Base-by-base conservation (phyloP, 2,113 vertebrate genomes). In the Odontesthes bonariensis region DNA sequence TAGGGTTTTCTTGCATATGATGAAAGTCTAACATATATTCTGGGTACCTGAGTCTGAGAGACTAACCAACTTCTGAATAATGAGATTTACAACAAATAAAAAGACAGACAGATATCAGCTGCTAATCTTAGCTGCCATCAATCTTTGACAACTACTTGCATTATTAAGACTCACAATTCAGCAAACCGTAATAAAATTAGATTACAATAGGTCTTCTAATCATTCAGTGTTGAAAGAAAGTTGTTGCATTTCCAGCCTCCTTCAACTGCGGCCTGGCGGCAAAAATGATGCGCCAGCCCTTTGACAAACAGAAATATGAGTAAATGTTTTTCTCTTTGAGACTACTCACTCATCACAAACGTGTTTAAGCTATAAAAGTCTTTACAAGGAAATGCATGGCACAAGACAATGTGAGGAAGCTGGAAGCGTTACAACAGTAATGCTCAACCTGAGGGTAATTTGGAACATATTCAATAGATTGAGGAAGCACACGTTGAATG, bases 401-500 rank as follows among this genome's bases (percentile, higher is more conserved):
- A 82, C 32, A 20, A 57, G 22, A 79, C 75, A 77, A 79, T 79
- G 66, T 60, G 35, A 61, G 79, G 71, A 87, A 80, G 51, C 52
- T 32, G 8, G 16, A 33, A 60, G 9, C 22, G 67, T 69, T 59
- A 59, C n/a, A 67, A 62, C 23, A 11, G 19, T 8, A 27, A 70
- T 33, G 52, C 31, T 73, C 13, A 49, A 46, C 57, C 62, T 60
- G 33, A 11, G 1, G 8, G 23, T 7, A 6, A 68, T 38, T 31
- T n/a, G 0, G 9, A 5, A 2, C 38, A 10, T 32, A 31, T 58
- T 71, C 23, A 27, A 27, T 42, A 27, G 13, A 53, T 46, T 54
- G 5, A 53, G 3, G 10, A 38, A 66, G 7, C 9, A 64, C 16
- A 64, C 8, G 58, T 10, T 27, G 27, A 56, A 27, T 10, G 3